Evolutionary conservation across 2,797 vertebrate genomes (phyloP).

Genomic region (Dendrocincla fuliginosa): DNA sequence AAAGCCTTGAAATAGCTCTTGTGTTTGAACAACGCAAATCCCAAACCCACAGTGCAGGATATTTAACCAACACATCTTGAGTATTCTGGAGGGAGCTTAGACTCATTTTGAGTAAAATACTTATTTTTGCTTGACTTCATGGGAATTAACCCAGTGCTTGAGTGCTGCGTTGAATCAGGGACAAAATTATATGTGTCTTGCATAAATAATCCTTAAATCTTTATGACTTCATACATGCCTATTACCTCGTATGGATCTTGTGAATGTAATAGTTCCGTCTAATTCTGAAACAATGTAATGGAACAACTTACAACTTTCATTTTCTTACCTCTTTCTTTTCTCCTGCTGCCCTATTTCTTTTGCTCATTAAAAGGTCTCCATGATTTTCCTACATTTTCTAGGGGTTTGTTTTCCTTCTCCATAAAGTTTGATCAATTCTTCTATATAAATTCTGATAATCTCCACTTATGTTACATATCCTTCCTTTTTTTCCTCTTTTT

Average conservation of each 20-base stretch:
- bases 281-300: not conserved
- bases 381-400: not conserved
- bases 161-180: not conserved
- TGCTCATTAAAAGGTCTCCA: not conserved
- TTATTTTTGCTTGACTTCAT: not conserved
- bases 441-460: not conserved
- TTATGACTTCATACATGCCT: not conserved
- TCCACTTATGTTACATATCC: not conserved
- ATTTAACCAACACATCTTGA: not conserved
- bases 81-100: not conserved
- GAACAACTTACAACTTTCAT: not conserved
- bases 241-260: not conserved
- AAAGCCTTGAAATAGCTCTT: not conserved
- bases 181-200: not conserved
- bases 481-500: not conserved
- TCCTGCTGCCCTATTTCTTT: not conserved
- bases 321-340: not conserved
- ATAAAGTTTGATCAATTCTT: not conserved
- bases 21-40: not conserved
- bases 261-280: not conserved
- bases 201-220: not conserved
- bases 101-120: not conserved
- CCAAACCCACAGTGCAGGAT: not conserved
- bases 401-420: not conserved
- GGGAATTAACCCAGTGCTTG: not conserved